Evolutionary conservation across 2,113 vertebrate species (phyloP), one percentile per base, ranked within the genome.

Genomic region (Melospiza melodia): DNA sequence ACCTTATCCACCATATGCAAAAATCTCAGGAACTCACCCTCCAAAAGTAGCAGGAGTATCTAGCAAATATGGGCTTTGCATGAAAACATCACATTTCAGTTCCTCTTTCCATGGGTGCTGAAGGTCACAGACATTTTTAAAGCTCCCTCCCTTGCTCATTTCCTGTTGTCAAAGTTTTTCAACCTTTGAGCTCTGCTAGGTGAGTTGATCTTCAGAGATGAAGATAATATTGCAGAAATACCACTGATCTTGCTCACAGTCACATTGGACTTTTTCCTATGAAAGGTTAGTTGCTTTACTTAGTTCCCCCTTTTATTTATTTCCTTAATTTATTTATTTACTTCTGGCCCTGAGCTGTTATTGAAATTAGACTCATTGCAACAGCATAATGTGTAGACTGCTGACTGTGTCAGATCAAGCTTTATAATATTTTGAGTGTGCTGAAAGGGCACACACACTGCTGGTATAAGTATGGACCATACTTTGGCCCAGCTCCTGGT

Each of bases 251-350:
- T 77, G 8, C 28, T 81, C 39, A 46, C 16, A 71, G 17, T 12
- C 58, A 17, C 43, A 8, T n/a, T 48, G 44, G 17, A 31, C 86
- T 52, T 48, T 31, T 49, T 59, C 17, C 33, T 31, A 2, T n/a
- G 20, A 84, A 74, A 92, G 43, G 28, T 77, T 91, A 67, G 39
- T 39, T 54, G 58, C 68, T 58, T 73, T 96, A 85, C 91, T 95
- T 94, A 79, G 68, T 76, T 71, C 68, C 74, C 44, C 15, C 41
- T 44, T 89, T 81, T 71, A 59, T 96, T 97, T 95, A 91, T 95
- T 84, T 69, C 69, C 76, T 90, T 88, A 90, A 57, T 94, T 92
- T 90, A 89, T 96, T 96, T 97, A 87, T 93, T 91, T 91, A 75
- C 73, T 80, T 85, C 62, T 8, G 3, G 52, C 86, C 85, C 58